These are phyloP conservation scores for Xestoiulus laeticollis DNA, from an alignment of 2,888 invertebrate genomes.

Conservation along the genomic window DNA sequence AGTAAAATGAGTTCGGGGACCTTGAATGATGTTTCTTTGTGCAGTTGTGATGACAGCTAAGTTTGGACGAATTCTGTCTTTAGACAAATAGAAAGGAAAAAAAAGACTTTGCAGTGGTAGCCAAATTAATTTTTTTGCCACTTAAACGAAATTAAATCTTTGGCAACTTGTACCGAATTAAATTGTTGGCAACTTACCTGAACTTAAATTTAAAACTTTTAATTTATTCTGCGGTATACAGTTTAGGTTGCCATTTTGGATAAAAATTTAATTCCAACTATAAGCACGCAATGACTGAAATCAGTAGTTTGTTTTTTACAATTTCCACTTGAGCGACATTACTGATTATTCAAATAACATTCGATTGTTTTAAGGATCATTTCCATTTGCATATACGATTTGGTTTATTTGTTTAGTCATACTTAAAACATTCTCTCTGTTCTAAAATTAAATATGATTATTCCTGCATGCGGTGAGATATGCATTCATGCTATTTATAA, in stretches of 20 bases:
- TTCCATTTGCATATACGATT: too few relatives aligned
- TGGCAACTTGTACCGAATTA: conserved; percentile 3
- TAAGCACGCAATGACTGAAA: too few relatives aligned
- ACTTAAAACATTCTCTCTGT: too few relatives aligned
- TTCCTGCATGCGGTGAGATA: too few relatives aligned
- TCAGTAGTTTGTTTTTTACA: too few relatives aligned
- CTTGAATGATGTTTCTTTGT: conserved; percentile 29
- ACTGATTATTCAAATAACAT: too few relatives aligned
- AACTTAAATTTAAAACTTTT: not conserved
- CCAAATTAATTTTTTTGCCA: conserved; percentile 38
- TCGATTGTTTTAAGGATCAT: too few relatives aligned
- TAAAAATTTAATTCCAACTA: too few relatives aligned
- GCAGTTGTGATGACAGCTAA: conserved; percentile 15
- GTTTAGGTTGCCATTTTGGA: not conserved
- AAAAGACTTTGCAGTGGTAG: not conserved
- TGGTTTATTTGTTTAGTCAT: too few relatives aligned
- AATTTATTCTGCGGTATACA: not conserved
- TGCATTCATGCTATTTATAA: too few relatives aligned
- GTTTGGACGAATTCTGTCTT: conserved; percentile 43
- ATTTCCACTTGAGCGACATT: too few relatives aligned
- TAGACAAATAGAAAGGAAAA: not conserved
- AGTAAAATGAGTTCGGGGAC: conserved; percentile 41
- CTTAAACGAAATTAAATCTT: not conserved
- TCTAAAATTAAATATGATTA: too few relatives aligned
- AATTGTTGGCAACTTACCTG: conserved; percentile 1